Conservation (phyloP, 2,113 vertebrate species). For the Phaethon lepturus region DNA sequence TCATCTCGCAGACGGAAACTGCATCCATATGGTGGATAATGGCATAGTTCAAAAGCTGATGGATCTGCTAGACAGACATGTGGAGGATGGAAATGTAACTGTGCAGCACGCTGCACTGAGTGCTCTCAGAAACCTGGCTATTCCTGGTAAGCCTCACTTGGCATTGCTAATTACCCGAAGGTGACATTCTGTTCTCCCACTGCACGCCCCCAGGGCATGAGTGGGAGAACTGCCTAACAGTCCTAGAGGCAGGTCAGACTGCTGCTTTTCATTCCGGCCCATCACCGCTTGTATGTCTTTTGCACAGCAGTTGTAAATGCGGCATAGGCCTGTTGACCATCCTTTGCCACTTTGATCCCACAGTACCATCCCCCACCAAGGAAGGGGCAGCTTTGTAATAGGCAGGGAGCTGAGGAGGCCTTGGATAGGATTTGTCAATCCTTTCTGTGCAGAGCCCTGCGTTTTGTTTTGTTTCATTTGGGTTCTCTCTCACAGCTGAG, state of each 20-base stretch:
- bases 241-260: background rate
- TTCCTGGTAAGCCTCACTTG: constrained; percentile 84
- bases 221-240: background rate
- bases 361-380: background rate
- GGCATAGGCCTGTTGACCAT: background rate
- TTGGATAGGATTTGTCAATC: background rate
- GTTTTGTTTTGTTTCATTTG: background rate
- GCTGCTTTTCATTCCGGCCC: background rate
- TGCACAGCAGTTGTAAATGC: background rate
- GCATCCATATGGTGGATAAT: constrained; percentile 98
- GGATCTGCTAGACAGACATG: constrained; percentile 92
- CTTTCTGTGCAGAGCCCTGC: background rate
- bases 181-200: background rate
- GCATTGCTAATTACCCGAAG: background rate
- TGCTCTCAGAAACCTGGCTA: constrained; percentile 94
- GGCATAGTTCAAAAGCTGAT: constrained; percentile 95
- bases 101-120: constrained; percentile 97
- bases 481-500: background rate
- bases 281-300: background rate
- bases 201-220: background rate
- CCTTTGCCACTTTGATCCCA: background rate
- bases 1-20: constrained; percentile 88
- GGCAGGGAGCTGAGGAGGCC: background rate
- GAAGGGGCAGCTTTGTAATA: background rate
- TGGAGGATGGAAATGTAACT: constrained; percentile 94